Evolutionary conservation across 2,113 vertebrate species (phyloP), one percentile per base, ranked within the genome.

Genomic region (Arizona elegans): DNA sequence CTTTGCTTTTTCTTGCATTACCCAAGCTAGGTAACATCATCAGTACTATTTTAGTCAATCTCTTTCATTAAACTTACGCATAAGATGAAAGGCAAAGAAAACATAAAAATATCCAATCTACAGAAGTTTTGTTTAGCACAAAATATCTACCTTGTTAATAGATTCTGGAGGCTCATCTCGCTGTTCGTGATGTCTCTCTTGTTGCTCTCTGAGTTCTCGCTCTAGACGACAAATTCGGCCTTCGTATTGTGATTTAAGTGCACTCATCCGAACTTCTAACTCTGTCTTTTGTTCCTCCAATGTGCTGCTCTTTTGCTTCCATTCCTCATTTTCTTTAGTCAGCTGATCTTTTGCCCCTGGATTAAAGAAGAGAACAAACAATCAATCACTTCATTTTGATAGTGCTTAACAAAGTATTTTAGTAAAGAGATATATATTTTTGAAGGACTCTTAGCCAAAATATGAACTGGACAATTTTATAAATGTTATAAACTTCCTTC

Each of bases 161-260:
- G 98, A 98, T 94, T 99, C 99, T 0, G 98, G 97, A 17, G 98
- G 98, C 93, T 99, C 99, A 8, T 99, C 99, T 92, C 99, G 97
- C 96, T 99, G 99, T 58, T 99, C 99, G 7, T 98, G 95, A 90
- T 99, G 99, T 88, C 99, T 97, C 94, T 99, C 99, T 93, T 99
- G 99, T 33, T 99, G 99, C 88, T 99, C 99, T 21, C 99, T 96
- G 26, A 99, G 98, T 90, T 99, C 99, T 92, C 99, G 98, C 96
- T 99, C 99, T 95, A 99, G 98, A 6, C 99, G 98, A 96, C 98
- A 98, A 94, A 99, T 98, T 1, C 99, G 98, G 7, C 99, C 98
- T 95, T 99, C 99, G 0, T 99, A 99, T 19, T 99, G 99, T 0
- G 99, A 99, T 95, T 99, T 99, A 0, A 99, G 98, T 0, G 99